Conservation (phyloP, 2,888 invertebrate genomes). For the Lissonota sp. region DNA sequence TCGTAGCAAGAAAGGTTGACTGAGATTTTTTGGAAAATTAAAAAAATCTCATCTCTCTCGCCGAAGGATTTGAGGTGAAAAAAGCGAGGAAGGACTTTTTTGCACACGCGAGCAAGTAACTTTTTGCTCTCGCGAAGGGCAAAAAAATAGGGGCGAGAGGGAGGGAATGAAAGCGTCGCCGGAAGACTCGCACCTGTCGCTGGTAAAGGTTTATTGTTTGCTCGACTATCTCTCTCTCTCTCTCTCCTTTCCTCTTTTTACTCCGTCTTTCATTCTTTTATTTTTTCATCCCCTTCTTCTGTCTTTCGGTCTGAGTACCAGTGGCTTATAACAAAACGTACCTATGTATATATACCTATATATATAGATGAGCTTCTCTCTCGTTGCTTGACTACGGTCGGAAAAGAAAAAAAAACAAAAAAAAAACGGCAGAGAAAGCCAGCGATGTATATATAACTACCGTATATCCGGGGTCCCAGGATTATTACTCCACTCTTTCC, state of each 20-base stretch:
- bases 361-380: slow-evolving; percentile 23
- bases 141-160: slow-evolving; percentile 4
- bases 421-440: slow-evolving; percentile 26
- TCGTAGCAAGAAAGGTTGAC: background rate
- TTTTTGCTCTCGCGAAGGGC: slow-evolving; percentile 21
- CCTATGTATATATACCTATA: slow-evolving; percentile 9
- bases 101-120: slow-evolving; percentile 3
- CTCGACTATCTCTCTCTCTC: slow-evolving; percentile 33
- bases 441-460: slow-evolving; percentile 24
- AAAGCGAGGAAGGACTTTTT: slow-evolving; percentile 1
- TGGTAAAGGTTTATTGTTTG: slow-evolving; percentile 57
- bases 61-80: slow-evolving; percentile 29
- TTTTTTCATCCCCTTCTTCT: slow-evolving; percentile 37
- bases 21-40: slow-evolving; percentile 17
- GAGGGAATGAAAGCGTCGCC: slow-evolving; percentile 53
- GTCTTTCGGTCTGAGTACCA: slow-evolving; percentile 47
- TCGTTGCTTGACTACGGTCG: slow-evolving; percentile 31
- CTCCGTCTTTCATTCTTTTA: too few relatives aligned
- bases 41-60: slow-evolving; percentile 23
- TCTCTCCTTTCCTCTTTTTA: slow-evolving; percentile 1
- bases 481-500: background rate
- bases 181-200: slow-evolving; percentile 62
- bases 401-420: background rate
- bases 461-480: background rate
- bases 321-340: slow-evolving; percentile 53